These are phyloP conservation scores for Pseudorectes ferrugineus DNA, from an alignment of 2,113 vertebrate species.

Conservation along the genomic window DNA sequence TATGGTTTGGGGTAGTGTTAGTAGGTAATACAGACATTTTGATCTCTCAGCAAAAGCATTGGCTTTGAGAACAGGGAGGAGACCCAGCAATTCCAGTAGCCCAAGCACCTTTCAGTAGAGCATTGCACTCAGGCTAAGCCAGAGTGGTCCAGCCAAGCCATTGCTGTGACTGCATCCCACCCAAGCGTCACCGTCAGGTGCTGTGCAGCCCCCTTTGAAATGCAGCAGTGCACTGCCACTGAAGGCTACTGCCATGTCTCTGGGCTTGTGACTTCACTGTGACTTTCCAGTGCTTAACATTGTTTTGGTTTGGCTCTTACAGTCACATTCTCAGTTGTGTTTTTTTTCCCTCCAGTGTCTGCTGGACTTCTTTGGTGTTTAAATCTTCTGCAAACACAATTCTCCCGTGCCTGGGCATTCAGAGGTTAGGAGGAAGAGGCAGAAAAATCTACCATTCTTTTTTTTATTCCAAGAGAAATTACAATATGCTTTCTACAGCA, in stretches of 20 bases:
- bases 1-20: not conserved
- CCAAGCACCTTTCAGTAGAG: not conserved
- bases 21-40: not conserved
- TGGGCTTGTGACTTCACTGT: not conserved
- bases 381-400: not conserved
- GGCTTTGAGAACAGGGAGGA: not conserved
- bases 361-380: not conserved
- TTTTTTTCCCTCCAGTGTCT: not conserved
- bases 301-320: not conserved
- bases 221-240: rapidly evolving
- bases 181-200: not conserved
- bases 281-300: not conserved
- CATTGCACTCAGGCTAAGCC: not conserved
- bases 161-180: not conserved
- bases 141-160: not conserved
- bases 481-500: not conserved
- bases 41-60: not conserved
- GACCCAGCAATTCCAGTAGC: not conserved
- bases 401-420: not conserved
- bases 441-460: not conserved
- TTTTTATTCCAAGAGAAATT: not conserved
- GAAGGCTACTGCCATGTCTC: not conserved
- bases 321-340: not conserved
- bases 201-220: not conserved
- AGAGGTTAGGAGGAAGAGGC: not conserved